These are phyloP conservation scores for Bagarius yarrelli DNA, from an alignment of 2,113 vertebrate genomes.

Conservation along the genomic window DNA sequence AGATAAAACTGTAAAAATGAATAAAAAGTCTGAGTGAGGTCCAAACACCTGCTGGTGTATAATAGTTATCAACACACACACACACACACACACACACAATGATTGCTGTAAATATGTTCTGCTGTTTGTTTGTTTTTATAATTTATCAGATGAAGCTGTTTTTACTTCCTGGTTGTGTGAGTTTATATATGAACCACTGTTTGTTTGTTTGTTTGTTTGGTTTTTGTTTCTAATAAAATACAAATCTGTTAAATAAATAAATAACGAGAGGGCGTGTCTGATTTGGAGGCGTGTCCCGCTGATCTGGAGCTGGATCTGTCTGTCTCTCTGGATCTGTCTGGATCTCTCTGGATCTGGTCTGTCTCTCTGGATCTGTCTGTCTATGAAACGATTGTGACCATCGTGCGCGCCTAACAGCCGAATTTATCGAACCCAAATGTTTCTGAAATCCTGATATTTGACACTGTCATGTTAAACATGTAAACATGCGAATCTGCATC, in stretches of 20 bases:
- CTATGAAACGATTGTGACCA: too few species aligned
- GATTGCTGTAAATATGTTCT: conserved; percentile 34
- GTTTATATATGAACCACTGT: conserved; percentile 39
- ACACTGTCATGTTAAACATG: too few species aligned
- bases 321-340: neutral
- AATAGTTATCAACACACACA: neutral
- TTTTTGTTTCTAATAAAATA: conserved; percentile 48
- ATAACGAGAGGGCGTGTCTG: neutral
- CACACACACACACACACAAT: neutral
- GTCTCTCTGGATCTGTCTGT: too few species aligned
- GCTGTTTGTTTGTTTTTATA: conserved; percentile 19
- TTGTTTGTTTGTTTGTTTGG: neutral
- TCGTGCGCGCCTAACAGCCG: too few species aligned
- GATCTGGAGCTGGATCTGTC: neutral
- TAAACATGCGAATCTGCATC: too few species aligned
- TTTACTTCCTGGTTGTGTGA: conserved; percentile 36
- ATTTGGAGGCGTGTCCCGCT: neutral
- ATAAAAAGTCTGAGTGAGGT: too few species aligned
- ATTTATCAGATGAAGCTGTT: conserved; percentile 15
- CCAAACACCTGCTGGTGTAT: too few species aligned
- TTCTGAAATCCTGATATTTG: too few species aligned
- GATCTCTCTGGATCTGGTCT: neutral
- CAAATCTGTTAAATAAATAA: conserved; percentile 54
- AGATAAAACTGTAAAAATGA: too few species aligned
- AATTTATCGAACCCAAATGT: too few species aligned